These are phyloP conservation scores for Danio choprae DNA, from an alignment of 2,797 vertebrate species.

Conservation along the genomic window DNA sequence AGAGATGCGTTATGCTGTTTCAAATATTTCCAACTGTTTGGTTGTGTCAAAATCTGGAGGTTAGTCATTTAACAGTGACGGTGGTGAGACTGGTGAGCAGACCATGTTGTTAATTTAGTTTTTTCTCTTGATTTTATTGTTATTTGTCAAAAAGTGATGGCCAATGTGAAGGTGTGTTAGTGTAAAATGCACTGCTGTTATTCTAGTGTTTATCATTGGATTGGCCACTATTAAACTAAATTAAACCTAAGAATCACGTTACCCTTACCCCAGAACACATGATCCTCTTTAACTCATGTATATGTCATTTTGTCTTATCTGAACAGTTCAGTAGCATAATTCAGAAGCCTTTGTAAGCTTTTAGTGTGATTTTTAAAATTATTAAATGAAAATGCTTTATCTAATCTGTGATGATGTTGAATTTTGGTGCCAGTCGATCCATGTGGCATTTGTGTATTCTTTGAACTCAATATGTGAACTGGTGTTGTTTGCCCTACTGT, in stretches of 20 bases:
- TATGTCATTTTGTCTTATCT: neutral
- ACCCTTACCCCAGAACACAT: neutral
- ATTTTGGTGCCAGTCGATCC: neutral
- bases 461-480: neutral
- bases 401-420: neutral
- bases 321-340: slow-evolving; percentile 17
- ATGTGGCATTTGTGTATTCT: neutral
- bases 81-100: neutral
- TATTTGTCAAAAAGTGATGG: neutral
- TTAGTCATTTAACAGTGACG: neutral
- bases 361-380: neutral
- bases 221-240: neutral
- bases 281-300: neutral
- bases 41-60: neutral
- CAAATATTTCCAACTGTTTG: neutral
- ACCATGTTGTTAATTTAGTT: neutral
- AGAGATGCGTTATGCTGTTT: neutral
- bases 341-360: neutral
- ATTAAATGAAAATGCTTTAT: neutral
- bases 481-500: neutral
- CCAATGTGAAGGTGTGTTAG: neutral
- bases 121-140: neutral
- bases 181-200: neutral
- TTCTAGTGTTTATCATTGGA: neutral
- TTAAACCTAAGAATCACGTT: slow-evolving; percentile 9